Evolutionary conservation across 2,888 invertebrate genomes (phyloP).

Genomic region (Brenthis daphne): DNA sequence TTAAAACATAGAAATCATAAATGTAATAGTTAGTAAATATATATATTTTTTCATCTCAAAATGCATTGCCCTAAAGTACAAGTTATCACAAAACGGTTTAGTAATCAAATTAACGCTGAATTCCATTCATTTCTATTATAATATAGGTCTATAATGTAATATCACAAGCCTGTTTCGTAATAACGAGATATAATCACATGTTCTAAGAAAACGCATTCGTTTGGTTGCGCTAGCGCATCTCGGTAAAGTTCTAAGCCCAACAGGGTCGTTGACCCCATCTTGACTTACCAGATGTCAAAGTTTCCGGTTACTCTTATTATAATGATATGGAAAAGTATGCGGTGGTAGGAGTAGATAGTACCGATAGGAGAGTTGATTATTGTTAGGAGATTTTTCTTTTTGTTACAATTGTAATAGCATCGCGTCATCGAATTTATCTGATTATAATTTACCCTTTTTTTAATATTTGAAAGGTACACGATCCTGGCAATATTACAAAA

Average conservation of each 20-base stretch:
- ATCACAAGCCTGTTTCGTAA: constrained; percentile 12
- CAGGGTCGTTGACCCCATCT: constrained; percentile 49
- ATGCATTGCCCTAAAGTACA: no score
- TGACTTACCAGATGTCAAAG: constrained; percentile 41
- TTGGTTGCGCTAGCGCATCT: constrained; percentile 49
- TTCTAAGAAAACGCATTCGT: constrained; percentile 48
- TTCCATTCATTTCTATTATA: background rate
- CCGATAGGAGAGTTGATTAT: constrained; percentile 6
- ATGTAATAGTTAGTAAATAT: no score
- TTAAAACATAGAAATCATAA: no score
- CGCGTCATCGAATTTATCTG: no score
- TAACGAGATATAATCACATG: constrained; percentile 33
- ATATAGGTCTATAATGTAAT: constrained; percentile 16
- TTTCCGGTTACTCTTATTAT: constrained; percentile 44
- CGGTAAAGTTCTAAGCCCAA: constrained; percentile 44
- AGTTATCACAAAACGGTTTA: no score
- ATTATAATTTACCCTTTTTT: no score
- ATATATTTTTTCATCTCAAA: no score
- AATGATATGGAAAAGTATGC: constrained; percentile 39
- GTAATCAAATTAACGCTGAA: no score
- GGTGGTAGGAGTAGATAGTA: constrained; percentile 23
- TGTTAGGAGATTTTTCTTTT: constrained; percentile 9
- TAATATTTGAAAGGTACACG: no score
- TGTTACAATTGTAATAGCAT: background rate
- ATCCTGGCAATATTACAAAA: no score